Percentiles rank a stretch among this genome's conserved stretches.
Evolutionary conservation across 2,888 invertebrate species (phyloP).

Genomic region (Acheta domesticus): DNA sequence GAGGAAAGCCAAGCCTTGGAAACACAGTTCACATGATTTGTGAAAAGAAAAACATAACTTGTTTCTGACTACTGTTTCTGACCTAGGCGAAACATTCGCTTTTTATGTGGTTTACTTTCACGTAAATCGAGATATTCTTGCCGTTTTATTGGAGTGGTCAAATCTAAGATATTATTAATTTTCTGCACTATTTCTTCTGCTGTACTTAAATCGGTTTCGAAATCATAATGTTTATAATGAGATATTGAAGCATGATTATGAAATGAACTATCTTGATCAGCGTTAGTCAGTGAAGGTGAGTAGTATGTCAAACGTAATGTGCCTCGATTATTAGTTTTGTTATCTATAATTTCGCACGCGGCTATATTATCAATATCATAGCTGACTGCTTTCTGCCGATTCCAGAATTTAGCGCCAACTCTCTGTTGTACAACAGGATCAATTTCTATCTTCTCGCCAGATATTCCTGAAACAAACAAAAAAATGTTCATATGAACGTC

Average conservation of each 20-base stretch:
- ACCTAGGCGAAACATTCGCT: slow-evolving; percentile 54
- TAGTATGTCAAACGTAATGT: slow-evolving; percentile 69
- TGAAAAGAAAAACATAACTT: slow-evolving; percentile 21
- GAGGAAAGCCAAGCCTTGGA: too few species aligned
- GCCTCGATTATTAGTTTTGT: slow-evolving; percentile 65
- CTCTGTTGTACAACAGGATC: slow-evolving; percentile 68
- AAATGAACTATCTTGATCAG: slow-evolving; percentile 18
- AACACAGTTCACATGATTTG: too few species aligned
- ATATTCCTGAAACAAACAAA: slow-evolving; percentile 57
- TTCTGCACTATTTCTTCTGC: slow-evolving; percentile 84
- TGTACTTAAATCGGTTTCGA: slow-evolving; percentile 72
- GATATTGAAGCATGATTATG: slow-evolving; percentile 26
- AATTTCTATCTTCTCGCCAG: slow-evolving; percentile 87
- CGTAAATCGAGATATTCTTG: slow-evolving; percentile 76
- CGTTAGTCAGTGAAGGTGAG: slow-evolving; percentile 23
- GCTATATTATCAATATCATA: slow-evolving; percentile 85
- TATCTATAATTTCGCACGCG: slow-evolving; percentile 78
- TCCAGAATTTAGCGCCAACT: slow-evolving; percentile 51
- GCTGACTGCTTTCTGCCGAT: slow-evolving; percentile 73
- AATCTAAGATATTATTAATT: slow-evolving; percentile 79
- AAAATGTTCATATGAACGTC: neutral
- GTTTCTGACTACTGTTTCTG: slow-evolving; percentile 39
- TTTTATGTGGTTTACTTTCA: slow-evolving; percentile 64
- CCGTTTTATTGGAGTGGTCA: slow-evolving; percentile 73
- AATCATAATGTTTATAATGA: slow-evolving; percentile 78